These are phyloP conservation scores for Oxystoma pomonae DNA, from an alignment of 2,888 invertebrate species.

Conservation along the genomic window DNA sequence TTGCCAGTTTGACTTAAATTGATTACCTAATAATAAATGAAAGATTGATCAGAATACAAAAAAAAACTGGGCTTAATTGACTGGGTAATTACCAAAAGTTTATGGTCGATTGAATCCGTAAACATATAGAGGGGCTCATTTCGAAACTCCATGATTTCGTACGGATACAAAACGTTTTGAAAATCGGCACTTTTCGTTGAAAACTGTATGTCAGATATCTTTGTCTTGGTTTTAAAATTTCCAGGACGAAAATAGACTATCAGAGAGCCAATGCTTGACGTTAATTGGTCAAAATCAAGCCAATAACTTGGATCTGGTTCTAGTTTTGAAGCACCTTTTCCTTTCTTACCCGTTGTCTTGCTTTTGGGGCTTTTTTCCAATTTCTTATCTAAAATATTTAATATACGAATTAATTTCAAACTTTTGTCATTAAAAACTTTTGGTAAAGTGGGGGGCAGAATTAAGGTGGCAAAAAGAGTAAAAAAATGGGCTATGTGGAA, in stretches of 20 bases:
- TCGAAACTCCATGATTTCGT: constrained; percentile 24
- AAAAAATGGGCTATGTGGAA: no score
- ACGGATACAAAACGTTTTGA: constrained; percentile 26
- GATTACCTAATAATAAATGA: constrained; percentile 16
- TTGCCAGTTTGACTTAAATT: constrained; percentile 36
- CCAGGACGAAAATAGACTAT: constrained; percentile 40
- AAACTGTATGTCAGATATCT: constrained; percentile 31
- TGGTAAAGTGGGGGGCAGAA: no score
- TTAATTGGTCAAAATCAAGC: constrained; percentile 38
- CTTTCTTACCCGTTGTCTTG: constrained; percentile 5
- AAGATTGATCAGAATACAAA: no score
- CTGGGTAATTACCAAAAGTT: constrained; percentile 29
- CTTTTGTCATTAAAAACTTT: no score
- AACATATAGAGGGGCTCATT: constrained; percentile 42
- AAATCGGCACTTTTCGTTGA: constrained; percentile 9
- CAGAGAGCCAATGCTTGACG: constrained; percentile 28
- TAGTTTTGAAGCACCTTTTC: constrained; percentile 6
- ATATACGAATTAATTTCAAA: no score
- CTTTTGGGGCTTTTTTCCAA: constrained; percentile 16
- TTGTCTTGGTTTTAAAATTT: constrained; percentile 30
- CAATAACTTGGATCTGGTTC: constrained; percentile 36
- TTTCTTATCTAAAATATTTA: constrained; percentile 21
- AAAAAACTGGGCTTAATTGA: no score
- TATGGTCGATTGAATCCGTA: constrained; percentile 37
- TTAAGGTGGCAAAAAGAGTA: no score